Percentiles rank a stretch among this genome's conserved stretches.
Conservation (phyloP, 2,113 vertebrate species). For the Oreotragus oreotragus region DNA sequence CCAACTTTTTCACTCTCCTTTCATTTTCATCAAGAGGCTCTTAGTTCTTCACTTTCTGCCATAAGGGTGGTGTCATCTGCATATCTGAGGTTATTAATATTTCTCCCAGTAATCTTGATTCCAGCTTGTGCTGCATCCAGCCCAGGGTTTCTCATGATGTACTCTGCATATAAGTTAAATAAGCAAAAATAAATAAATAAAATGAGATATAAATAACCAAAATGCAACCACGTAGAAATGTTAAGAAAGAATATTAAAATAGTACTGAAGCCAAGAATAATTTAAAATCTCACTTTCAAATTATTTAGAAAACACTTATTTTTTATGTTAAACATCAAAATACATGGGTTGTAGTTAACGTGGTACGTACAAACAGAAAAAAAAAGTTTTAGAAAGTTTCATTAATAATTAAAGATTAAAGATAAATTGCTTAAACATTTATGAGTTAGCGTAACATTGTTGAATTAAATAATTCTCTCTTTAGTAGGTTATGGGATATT, state of each 20-base stretch:
- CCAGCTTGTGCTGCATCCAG: neutral
- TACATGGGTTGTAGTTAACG: neutral
- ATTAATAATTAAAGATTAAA: neutral
- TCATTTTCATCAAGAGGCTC: neutral
- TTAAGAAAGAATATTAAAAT: neutral
- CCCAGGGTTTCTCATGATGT: neutral
- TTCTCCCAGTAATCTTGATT: neutral
- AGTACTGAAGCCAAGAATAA: neutral
- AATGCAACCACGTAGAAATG: neutral
- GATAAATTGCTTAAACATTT: neutral
- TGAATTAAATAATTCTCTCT: neutral
- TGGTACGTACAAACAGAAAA: neutral
- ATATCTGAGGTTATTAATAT: neutral
- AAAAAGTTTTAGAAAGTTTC: neutral
- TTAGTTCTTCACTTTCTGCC: neutral
- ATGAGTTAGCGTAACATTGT: neutral
- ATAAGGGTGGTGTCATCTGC: neutral
- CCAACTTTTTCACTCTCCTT: neutral
- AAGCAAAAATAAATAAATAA: neutral
- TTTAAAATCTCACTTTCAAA: neutral
- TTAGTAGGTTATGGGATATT: neutral
- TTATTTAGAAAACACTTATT: neutral
- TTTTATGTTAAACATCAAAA: neutral
- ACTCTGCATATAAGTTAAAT: neutral
- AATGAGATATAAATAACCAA: neutral